Percentiles rank a stretch among this genome's conserved stretches.
These are phyloP conservation scores for Drosophila flavopinicola DNA, from an alignment of 2,888 invertebrate species.

Conservation along the genomic window DNA sequence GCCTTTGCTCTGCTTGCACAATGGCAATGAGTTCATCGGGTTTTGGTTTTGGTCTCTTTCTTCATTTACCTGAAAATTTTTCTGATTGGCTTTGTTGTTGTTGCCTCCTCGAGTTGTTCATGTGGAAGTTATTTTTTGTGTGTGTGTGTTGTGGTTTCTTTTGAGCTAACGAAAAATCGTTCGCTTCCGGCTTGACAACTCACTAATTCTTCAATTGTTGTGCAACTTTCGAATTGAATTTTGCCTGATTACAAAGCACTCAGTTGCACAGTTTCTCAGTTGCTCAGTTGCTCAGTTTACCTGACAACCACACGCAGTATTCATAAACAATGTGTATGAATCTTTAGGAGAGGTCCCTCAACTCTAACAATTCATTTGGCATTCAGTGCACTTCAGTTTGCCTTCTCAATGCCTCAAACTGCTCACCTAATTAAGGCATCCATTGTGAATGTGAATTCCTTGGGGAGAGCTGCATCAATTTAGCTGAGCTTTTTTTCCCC, in stretches of 20 bases:
- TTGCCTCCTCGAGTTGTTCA: slow-evolving; percentile 23
- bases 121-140: slow-evolving; percentile 27
- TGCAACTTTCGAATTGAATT: slow-evolving; percentile 45
- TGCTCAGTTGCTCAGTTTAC: slow-evolving; percentile 2
- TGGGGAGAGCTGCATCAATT: slow-evolving; percentile 39
- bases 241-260: slow-evolving; percentile 13
- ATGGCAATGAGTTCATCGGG: slow-evolving; percentile 66
- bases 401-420: not conserved
- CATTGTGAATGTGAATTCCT: slow-evolving; percentile 54
- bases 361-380: slow-evolving; percentile 45
- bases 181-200: slow-evolving; percentile 56
- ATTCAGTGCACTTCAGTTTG: slow-evolving; percentile 46
- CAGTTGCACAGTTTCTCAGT: slow-evolving; percentile 7
- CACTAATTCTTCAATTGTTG: slow-evolving; percentile 57
- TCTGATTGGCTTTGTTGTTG: slow-evolving; percentile 41
- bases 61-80: slow-evolving; percentile 31
- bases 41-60: slow-evolving; percentile 18
- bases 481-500: slow-evolving; percentile 11
- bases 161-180: slow-evolving; percentile 31
- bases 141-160: slow-evolving; percentile 26
- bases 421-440: slow-evolving; percentile 50
- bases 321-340: slow-evolving; percentile 48
- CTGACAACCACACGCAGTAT: slow-evolving; percentile 24
- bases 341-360: slow-evolving; percentile 27
- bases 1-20: slow-evolving; percentile 53